Percentiles rank a stretch among this genome's conserved stretches.
phyloP scores from a whole-genome alignment of 2,113 vertebrate species.

The Actenoides lindsayi region DNA sequence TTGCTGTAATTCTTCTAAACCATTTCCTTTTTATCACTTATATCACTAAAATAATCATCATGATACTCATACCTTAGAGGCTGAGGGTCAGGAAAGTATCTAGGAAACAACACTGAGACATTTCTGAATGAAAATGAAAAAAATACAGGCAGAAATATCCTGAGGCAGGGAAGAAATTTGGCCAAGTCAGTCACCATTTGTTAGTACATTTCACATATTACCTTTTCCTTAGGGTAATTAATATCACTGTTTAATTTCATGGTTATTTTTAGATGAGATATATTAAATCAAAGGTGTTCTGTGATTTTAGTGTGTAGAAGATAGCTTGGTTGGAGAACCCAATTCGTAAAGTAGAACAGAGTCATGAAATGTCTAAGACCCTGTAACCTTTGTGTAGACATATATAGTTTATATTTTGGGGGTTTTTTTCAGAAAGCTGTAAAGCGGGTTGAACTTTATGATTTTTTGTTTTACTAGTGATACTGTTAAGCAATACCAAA shows the following conservation, averaged over 20 bases:
- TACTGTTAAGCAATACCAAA: background rate
- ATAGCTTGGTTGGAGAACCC: background rate
- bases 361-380: background rate
- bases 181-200: background rate
- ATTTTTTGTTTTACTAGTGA: background rate
- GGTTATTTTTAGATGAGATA: background rate
- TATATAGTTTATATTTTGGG: background rate
- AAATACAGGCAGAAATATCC: background rate
- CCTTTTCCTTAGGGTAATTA: background rate
- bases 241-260: background rate
- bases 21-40: background rate
- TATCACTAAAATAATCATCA: background rate
- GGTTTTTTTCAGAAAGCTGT: background rate
- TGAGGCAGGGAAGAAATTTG: background rate
- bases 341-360: background rate
- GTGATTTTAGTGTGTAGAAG: background rate
- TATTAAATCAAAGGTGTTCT: background rate
- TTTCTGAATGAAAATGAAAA: background rate
- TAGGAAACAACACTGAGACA: background rate
- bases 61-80: background rate
- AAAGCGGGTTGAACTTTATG: background rate
- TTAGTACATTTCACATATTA: background rate
- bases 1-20: background rate
- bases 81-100: background rate
- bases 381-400: accelerated